A percentile compares a stretch with the other conserved stretches of the same genome.
Conservation (phyloP, 2,797 vertebrate genomes). For the Diglossa cyanea region DNA sequence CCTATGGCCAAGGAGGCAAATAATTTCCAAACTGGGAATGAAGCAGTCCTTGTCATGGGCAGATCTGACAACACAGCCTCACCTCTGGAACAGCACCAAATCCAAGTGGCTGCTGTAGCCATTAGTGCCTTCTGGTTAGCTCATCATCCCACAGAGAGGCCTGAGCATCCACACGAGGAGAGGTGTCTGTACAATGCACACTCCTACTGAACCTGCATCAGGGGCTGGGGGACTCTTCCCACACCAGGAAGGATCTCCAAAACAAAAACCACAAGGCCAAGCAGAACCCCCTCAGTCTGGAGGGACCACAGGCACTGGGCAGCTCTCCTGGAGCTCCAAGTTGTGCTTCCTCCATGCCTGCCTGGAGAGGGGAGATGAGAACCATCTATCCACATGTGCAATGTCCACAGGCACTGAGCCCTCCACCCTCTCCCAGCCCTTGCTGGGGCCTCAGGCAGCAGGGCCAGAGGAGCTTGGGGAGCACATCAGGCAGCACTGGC, state of each 20-base stretch:
- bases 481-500: not conserved
- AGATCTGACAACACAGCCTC: not conserved
- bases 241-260: not conserved
- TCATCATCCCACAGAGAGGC: not conserved
- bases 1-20: not conserved
- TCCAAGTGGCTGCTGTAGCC: not conserved
- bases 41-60: not conserved
- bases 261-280: not conserved
- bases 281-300: not conserved
- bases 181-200: not conserved
- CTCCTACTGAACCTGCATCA: not conserved
- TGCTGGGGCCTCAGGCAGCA: not conserved
- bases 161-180: not conserved
- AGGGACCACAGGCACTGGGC: not conserved
- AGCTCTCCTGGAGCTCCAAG: not conserved
- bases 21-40: not conserved
- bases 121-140: slow-evolving; percentile 38
- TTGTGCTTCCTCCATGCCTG: not conserved
- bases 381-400: not conserved
- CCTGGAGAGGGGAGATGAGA: not conserved
- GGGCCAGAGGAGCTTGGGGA: not conserved
- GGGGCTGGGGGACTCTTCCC: not conserved
- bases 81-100: not conserved
- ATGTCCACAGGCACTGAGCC: rapidly evolving
- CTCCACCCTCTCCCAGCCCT: not conserved